Conservation (phyloP, 2,888 invertebrate genomes). For the Ceriagrion tenellum region DNA sequence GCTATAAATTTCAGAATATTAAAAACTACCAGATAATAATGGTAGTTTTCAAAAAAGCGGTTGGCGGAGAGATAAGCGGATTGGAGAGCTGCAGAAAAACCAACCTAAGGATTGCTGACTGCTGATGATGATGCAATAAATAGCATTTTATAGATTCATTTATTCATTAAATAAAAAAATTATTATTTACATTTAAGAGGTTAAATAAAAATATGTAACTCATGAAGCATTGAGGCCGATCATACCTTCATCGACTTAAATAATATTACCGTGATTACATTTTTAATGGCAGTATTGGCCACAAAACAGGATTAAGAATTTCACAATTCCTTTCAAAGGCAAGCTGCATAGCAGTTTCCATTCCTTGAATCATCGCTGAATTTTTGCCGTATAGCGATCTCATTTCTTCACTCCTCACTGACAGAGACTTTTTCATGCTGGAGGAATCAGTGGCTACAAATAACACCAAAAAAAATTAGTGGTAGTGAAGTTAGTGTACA, state of each 20-base stretch:
- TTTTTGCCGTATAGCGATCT: constrained; percentile 83
- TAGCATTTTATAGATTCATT: neutral
- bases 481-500: neutral
- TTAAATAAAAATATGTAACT: neutral
- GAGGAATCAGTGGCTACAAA: constrained; percentile 71
- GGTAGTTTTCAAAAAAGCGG: no score
- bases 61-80: no score
- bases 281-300: constrained; percentile 87
- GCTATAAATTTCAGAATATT: no score
- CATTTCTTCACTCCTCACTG: constrained; percentile 76
- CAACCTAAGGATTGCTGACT: no score
- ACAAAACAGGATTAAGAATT: constrained; percentile 82
- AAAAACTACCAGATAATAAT: no score
- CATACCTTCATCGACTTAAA: neutral
- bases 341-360: constrained; percentile 86
- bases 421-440: constrained; percentile 74
- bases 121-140: no score
- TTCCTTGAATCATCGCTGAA: constrained; percentile 84
- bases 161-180: constrained; percentile 69
- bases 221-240: neutral
- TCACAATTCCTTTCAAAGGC: constrained; percentile 83
- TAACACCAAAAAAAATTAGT: neutral
- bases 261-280: constrained; percentile 73
- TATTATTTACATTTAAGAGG: neutral
- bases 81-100: no score